phyloP scores from a whole-genome alignment of 2,888 invertebrate species.

The Drosophila vallismaia region DNA sequence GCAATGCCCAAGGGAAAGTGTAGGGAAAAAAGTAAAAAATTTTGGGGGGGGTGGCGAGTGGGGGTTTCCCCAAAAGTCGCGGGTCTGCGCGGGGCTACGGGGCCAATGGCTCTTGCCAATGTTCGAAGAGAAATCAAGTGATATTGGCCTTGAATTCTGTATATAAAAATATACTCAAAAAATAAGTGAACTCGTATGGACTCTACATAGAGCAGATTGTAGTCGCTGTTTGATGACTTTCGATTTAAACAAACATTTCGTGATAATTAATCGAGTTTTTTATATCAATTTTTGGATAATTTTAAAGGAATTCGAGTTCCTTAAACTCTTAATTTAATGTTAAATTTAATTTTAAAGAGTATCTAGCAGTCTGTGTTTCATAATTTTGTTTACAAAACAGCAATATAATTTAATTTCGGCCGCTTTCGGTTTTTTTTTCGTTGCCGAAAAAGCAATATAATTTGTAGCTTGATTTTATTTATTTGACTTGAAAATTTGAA shows the following conservation, averaged over 20 bases:
- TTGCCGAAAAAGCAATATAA: conserved; percentile 31
- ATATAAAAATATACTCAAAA: conserved; percentile 2
- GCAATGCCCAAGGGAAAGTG: conserved; percentile 44
- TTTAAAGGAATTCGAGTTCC: no score
- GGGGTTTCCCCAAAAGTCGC: not conserved
- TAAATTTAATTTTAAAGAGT: not conserved
- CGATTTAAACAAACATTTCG: not conserved
- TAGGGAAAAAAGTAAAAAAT: conserved; percentile 41
- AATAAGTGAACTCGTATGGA: conserved; percentile 5
- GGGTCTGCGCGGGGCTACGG: conserved; percentile 42
- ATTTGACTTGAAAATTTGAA: conserved; percentile 56
- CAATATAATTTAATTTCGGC: conserved; percentile 5
- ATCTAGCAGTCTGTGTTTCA: not conserved
- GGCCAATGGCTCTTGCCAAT: conserved; percentile 74
- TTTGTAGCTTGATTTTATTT: conserved; percentile 48
- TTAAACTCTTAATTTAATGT: no score
- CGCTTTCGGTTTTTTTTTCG: not conserved
- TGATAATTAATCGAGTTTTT: no score
- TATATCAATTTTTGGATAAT: no score
- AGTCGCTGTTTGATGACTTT: conserved; percentile 15
- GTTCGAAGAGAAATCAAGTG: conserved; percentile 56
- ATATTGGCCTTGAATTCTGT: conserved; percentile 76
- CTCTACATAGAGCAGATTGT: conserved; percentile 29
- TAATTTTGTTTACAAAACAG: conserved; percentile 21
- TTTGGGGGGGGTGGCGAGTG: conserved; percentile 9